Evolutionary conservation across 2,888 invertebrate species (phyloP), one percentile per base, ranked within the genome.

Genomic region (Cataglyphis rosenhaueri): DNA sequence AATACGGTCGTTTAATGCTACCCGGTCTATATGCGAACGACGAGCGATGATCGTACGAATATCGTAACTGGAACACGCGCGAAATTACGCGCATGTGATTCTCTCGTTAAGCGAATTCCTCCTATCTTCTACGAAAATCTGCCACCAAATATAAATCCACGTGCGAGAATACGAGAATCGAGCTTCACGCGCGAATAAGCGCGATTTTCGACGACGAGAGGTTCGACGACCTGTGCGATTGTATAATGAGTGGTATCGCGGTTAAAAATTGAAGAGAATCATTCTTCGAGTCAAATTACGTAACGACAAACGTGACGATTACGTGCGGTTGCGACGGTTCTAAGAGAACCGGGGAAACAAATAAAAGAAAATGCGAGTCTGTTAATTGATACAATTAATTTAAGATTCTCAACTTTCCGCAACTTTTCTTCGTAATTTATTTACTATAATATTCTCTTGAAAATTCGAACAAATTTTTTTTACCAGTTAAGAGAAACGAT

Each of bases 221-320:
- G 89, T 89, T 89, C 90, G 84, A 87, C 32, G 89, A 85, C 90
- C 88, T 87, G 68, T 71, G 78, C 73, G 84, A 90, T 82, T 87
- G 83, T 82, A 79, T 87, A 89, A 89, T 78, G 66, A 81, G 83
- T 41, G 82, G 84, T 73, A 83, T 84, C 83, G 83, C 71, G 82
- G 82, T 73, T 73, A 70, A 85, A 90, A 90, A 86, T 88, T 85
- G 83, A 83, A 84, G 85, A 65, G 83, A 87, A 89, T 89, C 83
- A 81, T 85, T 82, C 85, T 74, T 82, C 83, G 82, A 78, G 85
- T 55, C n/a, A 76, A 66, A 83, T 88, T 90, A 85, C 87, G 84
- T 12, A 70, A 64, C 48, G 44, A 41, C 55, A 38, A 38, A 18
- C 12, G 59, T 48, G 82, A 65, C 35, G 59, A 84, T 83, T 84